Evolutionary conservation across 2,113 vertebrate species (phyloP).

Genomic region (Beaufortia kweichowensis): DNA sequence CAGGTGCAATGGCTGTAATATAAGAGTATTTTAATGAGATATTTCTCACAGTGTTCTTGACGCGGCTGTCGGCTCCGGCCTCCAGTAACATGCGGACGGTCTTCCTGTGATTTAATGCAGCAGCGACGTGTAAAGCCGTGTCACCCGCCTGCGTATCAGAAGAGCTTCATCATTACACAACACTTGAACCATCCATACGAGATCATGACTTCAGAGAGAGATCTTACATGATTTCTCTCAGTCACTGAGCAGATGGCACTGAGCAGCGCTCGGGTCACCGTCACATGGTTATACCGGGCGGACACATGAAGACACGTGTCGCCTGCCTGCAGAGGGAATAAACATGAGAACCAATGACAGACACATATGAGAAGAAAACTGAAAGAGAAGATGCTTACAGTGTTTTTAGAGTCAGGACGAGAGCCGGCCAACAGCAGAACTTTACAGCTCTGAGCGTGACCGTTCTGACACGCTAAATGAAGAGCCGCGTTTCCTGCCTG

Average conservation of each 20-base stretch:
- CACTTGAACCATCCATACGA: neutral
- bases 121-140: slow-evolving; percentile 89
- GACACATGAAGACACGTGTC: slow-evolving; percentile 94
- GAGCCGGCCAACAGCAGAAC: slow-evolving; percentile 90
- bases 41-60: slow-evolving; percentile 85
- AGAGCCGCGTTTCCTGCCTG: slow-evolving; percentile 94
- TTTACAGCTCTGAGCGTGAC: slow-evolving; percentile 87
- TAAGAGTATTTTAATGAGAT: neutral
- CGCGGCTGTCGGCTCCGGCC: slow-evolving; percentile 83
- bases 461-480: slow-evolving; percentile 96
- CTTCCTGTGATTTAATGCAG: slow-evolving; percentile 93
- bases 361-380: neutral
- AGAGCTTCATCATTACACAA: neutral
- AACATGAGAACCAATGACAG: neutral
- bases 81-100: slow-evolving; percentile 89
- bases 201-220: neutral
- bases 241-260: slow-evolving; percentile 94
- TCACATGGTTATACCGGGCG: slow-evolving; percentile 92
- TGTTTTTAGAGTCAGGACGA: slow-evolving; percentile 89
- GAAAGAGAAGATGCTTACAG: slow-evolving; percentile 71
- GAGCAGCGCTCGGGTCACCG: slow-evolving; percentile 88
- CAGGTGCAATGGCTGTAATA: no score
- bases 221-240: slow-evolving; percentile 93
- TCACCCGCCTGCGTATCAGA: slow-evolving; percentile 81
- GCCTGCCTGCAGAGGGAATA: slow-evolving; percentile 81